These are phyloP conservation scores for Umimayanthus chanpuru DNA, from an alignment of 92 coral and sea anemone genomes.

Conservation along the genomic window DNA sequence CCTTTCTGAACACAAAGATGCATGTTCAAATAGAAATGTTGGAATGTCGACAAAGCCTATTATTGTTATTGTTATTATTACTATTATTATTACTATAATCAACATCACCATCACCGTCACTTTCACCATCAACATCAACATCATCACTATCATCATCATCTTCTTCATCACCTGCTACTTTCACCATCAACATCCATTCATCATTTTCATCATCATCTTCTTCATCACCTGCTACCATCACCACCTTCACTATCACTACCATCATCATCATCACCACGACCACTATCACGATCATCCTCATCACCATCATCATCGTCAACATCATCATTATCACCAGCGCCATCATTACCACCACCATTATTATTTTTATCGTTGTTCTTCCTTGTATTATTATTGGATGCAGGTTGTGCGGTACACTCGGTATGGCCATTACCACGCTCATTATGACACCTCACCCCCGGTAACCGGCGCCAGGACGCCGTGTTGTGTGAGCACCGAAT, in stretches of 20 bases:
- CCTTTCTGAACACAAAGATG: neutral
- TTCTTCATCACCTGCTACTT: too few species aligned
- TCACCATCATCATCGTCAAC: too few species aligned
- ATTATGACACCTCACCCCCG: slow-evolving; percentile 50
- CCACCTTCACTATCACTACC: too few species aligned
- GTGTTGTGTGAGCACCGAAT: slow-evolving; percentile 12
- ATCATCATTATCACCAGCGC: neutral
- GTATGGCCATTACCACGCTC: slow-evolving; percentile 70
- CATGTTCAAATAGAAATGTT: neutral
- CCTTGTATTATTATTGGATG: neutral
- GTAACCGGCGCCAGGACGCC: neutral
- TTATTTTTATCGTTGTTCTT: neutral
- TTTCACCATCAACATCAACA: neutral
- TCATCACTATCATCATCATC: too few species aligned
- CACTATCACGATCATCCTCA: too few species aligned
- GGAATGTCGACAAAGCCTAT: too few species aligned
- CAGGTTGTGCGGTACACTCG: slow-evolving; percentile 64
- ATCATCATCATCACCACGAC: too few species aligned
- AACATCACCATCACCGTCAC: neutral
- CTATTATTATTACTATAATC: neutral
- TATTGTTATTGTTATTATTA: too few species aligned
- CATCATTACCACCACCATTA: too few species aligned
- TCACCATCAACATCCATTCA: too few species aligned
- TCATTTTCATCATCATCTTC: too few species aligned
- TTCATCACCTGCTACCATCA: too few species aligned